Conservation (phyloP, 2,797 vertebrate species). For the Lepilemur ruficaudatus region DNA sequence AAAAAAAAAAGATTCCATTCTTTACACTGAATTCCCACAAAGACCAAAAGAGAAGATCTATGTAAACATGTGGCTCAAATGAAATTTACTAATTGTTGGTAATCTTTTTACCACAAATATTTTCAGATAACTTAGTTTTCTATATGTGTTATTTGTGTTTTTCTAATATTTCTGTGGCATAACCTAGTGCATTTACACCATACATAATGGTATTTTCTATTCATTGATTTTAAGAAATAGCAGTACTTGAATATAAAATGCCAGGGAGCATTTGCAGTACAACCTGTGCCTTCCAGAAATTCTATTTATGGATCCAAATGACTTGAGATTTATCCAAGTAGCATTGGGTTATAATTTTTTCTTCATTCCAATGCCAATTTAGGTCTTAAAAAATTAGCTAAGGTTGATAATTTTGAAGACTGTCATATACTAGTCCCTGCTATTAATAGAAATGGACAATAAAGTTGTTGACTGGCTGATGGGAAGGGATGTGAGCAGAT, state of each 20-base stretch:
- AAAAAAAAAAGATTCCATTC: background rate
- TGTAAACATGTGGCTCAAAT: background rate
- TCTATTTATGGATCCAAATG: background rate
- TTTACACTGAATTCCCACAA: background rate
- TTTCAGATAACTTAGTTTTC: conserved; percentile 32
- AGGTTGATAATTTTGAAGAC: background rate
- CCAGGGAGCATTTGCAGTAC: background rate
- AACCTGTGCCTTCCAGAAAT: background rate
- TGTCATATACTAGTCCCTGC: background rate
- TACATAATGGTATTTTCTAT: background rate
- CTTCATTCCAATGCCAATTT: background rate
- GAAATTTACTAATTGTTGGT: background rate
- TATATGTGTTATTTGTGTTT: conserved; percentile 15
- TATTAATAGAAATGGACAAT: background rate
- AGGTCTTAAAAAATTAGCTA: background rate
- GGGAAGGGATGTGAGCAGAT: background rate
- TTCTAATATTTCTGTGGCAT: background rate
- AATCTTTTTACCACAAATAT: conserved; percentile 21
- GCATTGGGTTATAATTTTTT: background rate
- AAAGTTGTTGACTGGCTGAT: background rate
- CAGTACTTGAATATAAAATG: background rate
- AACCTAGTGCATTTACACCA: background rate
- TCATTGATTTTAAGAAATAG: background rate
- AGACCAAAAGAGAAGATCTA: background rate
- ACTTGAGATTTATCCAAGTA: background rate